Conservation (phyloP, 1,140 invertebrate genomes). For the Parasteatoda tepidariorum region DNA sequence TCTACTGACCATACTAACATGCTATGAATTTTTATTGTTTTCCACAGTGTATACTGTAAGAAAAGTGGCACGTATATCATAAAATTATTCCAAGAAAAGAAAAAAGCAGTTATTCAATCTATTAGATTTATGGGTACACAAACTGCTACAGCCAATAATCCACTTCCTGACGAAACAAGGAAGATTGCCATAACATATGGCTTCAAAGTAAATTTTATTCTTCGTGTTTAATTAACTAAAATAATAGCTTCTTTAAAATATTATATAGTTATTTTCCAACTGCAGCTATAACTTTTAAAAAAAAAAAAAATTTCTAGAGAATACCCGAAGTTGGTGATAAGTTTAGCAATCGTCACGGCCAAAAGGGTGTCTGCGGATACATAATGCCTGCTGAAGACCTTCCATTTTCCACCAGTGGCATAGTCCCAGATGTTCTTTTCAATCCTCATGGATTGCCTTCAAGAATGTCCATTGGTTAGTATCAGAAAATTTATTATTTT, state of each 20-base stretch:
- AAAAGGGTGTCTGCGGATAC: conserved; percentile 88
- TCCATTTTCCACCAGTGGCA: conserved; percentile 95
- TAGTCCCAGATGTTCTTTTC: conserved; percentile 91
- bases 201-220: neutral
- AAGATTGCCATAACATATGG: conserved; percentile 17
- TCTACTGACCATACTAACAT: too few species aligned
- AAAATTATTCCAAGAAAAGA: neutral
- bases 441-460: conserved; percentile 99
- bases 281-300: neutral
- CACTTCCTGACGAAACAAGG: neutral
- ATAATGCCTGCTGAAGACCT: conserved; percentile 98
- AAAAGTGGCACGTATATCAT: neutral
- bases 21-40: too few species aligned
- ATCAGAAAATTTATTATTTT: too few species aligned
- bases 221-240: neutral
- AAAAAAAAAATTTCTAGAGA: conserved; percentile 66
- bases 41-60: conserved; percentile 9
- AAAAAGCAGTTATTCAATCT: neutral
- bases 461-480: conserved; percentile 99
- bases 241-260: neutral
- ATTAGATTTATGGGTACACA: neutral
- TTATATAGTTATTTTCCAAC: neutral
- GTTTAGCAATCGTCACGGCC: conserved; percentile 98
- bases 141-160: neutral
- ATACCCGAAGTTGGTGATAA: conserved; percentile 97